phyloP scores from a whole-genome alignment of 2,797 vertebrate species.

The Acanthiza pusilla region DNA sequence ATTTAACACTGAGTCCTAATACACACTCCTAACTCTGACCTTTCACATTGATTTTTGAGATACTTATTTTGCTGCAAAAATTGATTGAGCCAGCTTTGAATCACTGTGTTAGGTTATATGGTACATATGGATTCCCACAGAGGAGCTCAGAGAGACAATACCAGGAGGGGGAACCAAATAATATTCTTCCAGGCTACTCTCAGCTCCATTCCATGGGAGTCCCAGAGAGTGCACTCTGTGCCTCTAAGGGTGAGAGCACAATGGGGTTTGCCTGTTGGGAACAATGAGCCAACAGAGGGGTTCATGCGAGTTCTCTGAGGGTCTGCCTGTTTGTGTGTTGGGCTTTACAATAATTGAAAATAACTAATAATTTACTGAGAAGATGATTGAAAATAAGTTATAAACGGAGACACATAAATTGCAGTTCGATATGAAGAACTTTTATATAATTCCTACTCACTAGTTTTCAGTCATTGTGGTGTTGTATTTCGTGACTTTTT shows the following conservation, averaged over 20 bases:
- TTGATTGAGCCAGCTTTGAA: neutral
- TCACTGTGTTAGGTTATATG: neutral
- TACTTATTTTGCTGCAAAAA: neutral
- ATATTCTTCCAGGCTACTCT: neutral
- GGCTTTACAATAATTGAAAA: neutral
- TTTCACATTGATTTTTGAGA: neutral
- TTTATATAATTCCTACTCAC: neutral
- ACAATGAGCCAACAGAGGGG: neutral
- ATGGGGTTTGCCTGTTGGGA: neutral
- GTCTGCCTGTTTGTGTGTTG: neutral
- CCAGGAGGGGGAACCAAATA: neutral
- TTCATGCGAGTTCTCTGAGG: neutral
- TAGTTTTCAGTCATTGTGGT: neutral
- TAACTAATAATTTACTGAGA: neutral
- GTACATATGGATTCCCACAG: neutral
- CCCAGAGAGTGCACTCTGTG: neutral
- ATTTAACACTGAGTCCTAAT: neutral
- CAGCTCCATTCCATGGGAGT: fast-evolving
- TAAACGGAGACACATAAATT: neutral
- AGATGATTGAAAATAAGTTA: neutral
- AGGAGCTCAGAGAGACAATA: neutral
- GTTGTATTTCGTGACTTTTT: neutral
- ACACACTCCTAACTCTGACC: neutral
- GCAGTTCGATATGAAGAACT: neutral
- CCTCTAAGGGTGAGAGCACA: neutral